phyloP scores from a whole-genome alignment of 2,888 invertebrate genomes.

The Hesperia comma region DNA sequence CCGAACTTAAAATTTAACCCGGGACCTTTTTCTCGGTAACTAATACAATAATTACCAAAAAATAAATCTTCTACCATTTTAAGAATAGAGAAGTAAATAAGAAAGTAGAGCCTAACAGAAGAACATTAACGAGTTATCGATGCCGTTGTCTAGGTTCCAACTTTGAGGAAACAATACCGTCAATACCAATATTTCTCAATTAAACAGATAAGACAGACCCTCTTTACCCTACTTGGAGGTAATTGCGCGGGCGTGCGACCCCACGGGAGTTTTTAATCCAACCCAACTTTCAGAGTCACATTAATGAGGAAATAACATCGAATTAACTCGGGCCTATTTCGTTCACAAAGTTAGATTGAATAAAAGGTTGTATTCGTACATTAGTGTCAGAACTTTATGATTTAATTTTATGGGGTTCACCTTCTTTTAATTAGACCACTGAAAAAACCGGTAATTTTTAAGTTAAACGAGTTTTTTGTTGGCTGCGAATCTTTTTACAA shows the following conservation, averaged over 20 bases:
- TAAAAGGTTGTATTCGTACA: constrained; percentile 71
- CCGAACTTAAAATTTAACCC: too few species aligned
- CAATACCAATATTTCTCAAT: constrained; percentile 58
- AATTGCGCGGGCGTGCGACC: constrained; percentile 65
- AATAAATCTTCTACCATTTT: too few species aligned
- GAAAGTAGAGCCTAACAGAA: too few species aligned
- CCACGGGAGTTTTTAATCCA: constrained; percentile 78
- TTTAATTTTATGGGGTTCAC: constrained; percentile 66
- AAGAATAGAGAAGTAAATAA: too few species aligned
- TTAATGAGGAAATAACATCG: constrained; percentile 79
- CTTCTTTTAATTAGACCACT: constrained; percentile 39
- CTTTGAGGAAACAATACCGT: constrained; percentile 35
- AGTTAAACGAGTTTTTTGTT: constrained; percentile 25
- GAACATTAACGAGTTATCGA: background rate
- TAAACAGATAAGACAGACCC: constrained; percentile 51
- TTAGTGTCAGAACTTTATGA: constrained; percentile 69
- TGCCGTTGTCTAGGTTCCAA: background rate
- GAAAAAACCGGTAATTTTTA: constrained; percentile 25
- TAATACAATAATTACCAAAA: too few species aligned
- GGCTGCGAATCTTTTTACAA: constrained; percentile 26
- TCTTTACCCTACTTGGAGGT: constrained; percentile 53
- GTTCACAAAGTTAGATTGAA: constrained; percentile 78
- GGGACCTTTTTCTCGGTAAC: too few species aligned
- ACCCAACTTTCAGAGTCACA: constrained; percentile 68
- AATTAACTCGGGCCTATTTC: constrained; percentile 70